These are phyloP conservation scores for Lasius platythorax DNA, from an alignment of 2,888 invertebrate species.

Conservation along the genomic window DNA sequence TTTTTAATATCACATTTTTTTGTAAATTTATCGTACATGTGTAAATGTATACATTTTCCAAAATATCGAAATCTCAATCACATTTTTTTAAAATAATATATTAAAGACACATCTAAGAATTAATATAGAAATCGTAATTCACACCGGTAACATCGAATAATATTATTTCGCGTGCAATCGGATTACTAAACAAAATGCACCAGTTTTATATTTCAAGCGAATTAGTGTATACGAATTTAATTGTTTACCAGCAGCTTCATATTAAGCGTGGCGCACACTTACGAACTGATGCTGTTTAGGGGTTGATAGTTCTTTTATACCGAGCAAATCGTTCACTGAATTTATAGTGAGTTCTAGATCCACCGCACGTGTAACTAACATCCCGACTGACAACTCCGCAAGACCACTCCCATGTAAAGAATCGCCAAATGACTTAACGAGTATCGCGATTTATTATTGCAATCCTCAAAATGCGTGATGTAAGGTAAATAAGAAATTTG, in stretches of 20 bases:
- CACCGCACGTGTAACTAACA: conserved; percentile 60
- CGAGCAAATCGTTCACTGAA: conserved; percentile 65
- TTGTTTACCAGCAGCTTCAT: conserved; percentile 80
- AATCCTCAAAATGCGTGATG: not conserved
- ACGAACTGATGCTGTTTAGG: conserved; percentile 72
- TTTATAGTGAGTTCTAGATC: conserved; percentile 76
- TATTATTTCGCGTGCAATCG: not conserved
- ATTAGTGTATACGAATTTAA: not conserved
- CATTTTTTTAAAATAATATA: not conserved
- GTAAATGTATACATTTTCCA: not conserved
- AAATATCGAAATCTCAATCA: not conserved
- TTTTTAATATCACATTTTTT: not conserved
- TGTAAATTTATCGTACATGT: not conserved
- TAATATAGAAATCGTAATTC: not conserved
- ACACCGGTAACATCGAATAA: not conserved
- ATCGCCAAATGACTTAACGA: conserved; percentile 72
- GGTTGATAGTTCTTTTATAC: conserved; percentile 79
- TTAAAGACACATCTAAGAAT: not conserved
- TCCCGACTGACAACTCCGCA: conserved; percentile 69
- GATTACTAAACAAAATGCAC: not conserved
- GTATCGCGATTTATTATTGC: conserved; percentile 27
- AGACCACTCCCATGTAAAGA: conserved; percentile 75
- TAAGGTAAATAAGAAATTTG: not conserved
- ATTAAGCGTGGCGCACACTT: conserved; percentile 65
- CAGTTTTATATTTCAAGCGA: not conserved